Evolutionary conservation across 2,888 invertebrate species (phyloP), one percentile per base, ranked within the genome.

Genomic region (Pyrrhosoma nymphula): DNA sequence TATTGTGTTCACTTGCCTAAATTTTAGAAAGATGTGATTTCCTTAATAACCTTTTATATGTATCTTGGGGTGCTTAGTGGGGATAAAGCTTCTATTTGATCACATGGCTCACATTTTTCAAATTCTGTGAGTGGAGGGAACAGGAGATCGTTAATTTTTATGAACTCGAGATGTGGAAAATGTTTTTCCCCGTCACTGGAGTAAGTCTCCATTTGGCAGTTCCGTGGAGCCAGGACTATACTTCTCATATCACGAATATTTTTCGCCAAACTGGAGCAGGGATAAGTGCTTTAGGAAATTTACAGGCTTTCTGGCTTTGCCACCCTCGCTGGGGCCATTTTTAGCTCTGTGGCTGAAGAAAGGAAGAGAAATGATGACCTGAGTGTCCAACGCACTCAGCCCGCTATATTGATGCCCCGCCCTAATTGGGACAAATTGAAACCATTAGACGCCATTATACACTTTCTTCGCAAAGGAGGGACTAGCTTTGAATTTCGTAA

Each of bases 321-420:
- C 69, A 69, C 69, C n/a, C n/a, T 69, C 6, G n/a, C n/a, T 69
- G 69, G n/a, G n/a, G 0, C 69, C n/a, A n/a, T 69, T 69, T 69
- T n/a, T 69, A 69, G n/a, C n/a, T n/a, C n/a, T 69, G 2, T 60
- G 10, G 69, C 69, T n/a, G 69, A n/a, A n/a, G 69, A n/a, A 69
- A 69, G n/a, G 69, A 69, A n/a, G 69, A n/a, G 69, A 69, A n/a
- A 69, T 69, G 69, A 69, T 69, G n/a, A n/a, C n/a, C 69, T n/a
- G n/a, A 69, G n/a, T 69, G 69, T 69, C 69, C 69, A n/a, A 69
- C n/a, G 69, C 69, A 69, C 69, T 69, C 69, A n/a, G 69, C 20
- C n/a, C 14, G 69, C 26, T 69, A 69, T 69, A 69, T 69, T 69
- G 69, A 69, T 69, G 69, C 69, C n/a, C 69, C 60, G 69, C n/a